Base-by-base conservation (phyloP, 2,888 invertebrate genomes). In the Ephialtes manifestator region DNA sequence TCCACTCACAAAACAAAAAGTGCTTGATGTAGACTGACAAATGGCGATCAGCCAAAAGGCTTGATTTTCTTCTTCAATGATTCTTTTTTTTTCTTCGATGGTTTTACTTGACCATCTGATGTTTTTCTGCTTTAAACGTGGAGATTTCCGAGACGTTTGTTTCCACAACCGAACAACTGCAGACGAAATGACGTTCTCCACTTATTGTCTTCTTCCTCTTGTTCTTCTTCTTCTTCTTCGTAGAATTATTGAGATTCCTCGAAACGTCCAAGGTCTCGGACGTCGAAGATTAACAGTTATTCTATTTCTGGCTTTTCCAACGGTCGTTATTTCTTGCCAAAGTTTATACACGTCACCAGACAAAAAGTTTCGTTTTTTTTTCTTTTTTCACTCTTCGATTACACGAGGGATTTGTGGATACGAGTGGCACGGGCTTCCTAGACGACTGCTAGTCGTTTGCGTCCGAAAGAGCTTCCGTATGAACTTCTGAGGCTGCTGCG, bases 401-500 rank as follows among this genome's bases (percentile, higher is more conserved):
- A 11, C 35, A 35, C 24, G 72, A 48, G 24, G 71, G 65, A 55
- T 67, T 72, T 20, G 53, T 35, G 68, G 28, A n/a, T n/a, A 15
- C 20, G 72, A 76, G 58, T 72, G 35, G 24, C 68, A n/a, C 65
- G 72, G 84, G 84, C 78, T 84, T 81, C 77, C 46, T 55, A 46
- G 46, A 68, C 74, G 72, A 46, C 58, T 65, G 31, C 39, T 43
- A 24, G 20, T 65, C 35, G 70, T 28, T 28, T 15, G 24, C 43
- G 48, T 63, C 28, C 18, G 35, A 4, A 18, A 18, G 79, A 79
- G 85, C 79, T 82, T 85, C 71, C 79, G 65, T 39, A 39, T 58
- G 85, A 82, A 85, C 85, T 85, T 82, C 79, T 85, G 82, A 78
- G 82, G 85, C 85, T 85, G 85, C 85, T 51, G 75, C 74, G 60